phyloP scores from a whole-genome alignment of 2,888 invertebrate genomes.

The Calameuta idolon region DNA sequence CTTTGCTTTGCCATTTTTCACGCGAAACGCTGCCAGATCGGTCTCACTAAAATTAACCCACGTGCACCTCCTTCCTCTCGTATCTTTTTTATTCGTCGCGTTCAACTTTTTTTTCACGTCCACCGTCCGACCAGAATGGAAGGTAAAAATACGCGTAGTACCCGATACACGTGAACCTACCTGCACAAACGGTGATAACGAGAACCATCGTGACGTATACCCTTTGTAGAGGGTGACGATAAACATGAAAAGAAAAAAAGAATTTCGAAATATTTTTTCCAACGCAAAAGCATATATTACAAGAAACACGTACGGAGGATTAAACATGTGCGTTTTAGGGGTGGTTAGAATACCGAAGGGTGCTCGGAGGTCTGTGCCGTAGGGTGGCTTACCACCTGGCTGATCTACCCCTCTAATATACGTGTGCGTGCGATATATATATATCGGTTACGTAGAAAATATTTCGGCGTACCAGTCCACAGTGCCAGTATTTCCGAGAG shows the following conservation, averaged over 20 bases:
- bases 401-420: conserved; percentile 36
- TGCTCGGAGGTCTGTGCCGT: neutral
- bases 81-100: conserved; percentile 2
- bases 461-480: neutral
- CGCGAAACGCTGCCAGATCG: conserved; percentile 65
- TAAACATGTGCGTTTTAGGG: neutral
- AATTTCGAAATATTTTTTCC: neutral
- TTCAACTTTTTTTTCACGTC: neutral
- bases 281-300: neutral
- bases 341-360: neutral
- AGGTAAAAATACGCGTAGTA: neutral
- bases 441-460: neutral
- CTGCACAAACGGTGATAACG: neutral
- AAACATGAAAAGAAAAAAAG: neutral
- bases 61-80: neutral
- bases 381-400: conserved; percentile 47
- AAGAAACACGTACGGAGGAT: neutral
- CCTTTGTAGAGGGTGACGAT: neutral
- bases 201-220: neutral
- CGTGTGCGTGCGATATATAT: neutral
- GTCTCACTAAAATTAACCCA: conserved; percentile 61
- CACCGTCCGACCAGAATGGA: neutral
- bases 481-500: neutral
- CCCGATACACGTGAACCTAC: neutral
- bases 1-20: conserved; percentile 41